A percentile compares a stretch with the other conserved stretches of the same genome.
These are phyloP conservation scores for Turritopsis dohrnii DNA, from an alignment of 30 jellyfish, hydroid and myxozoan species.

Conservation along the genomic window DNA sequence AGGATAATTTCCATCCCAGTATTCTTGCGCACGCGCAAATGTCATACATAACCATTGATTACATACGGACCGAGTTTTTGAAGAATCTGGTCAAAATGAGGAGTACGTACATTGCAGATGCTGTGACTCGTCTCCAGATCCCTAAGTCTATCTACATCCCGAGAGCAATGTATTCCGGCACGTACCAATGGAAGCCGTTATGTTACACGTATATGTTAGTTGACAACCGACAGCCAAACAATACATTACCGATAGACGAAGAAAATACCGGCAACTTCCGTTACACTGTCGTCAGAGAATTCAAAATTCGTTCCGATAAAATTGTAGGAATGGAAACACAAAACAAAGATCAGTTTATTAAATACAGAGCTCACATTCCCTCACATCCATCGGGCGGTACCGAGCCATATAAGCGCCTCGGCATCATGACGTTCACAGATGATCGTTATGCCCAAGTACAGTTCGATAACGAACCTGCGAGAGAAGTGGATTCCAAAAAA, in stretches of 20 bases:
- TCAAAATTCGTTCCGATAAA: conserved; percentile 93
- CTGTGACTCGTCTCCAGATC: conserved; percentile 78
- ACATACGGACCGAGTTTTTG: conserved; percentile 95
- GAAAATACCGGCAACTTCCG: conserved; percentile 76
- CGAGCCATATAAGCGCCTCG: conserved; percentile 74
- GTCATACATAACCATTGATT: conserved; percentile 90
- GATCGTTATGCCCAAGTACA: conserved; percentile 82
- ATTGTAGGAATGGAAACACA: conserved; percentile 95
- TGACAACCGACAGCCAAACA: conserved; percentile 88
- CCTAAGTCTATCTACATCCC: conserved; percentile 93
- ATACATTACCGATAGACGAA: conserved; percentile 63
- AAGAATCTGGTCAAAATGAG: conserved; percentile 93
- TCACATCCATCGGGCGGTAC: conserved; percentile 67
- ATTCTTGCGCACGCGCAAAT: conserved; percentile 97
- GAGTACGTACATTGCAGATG: conserved; percentile 81
- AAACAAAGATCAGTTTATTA: conserved; percentile 66
- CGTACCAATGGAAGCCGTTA: conserved; percentile 91
- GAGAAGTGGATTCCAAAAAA: conserved; percentile 71
- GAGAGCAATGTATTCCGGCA: conserved; percentile 71
- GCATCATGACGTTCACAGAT: conserved; percentile 96
- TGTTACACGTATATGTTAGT: conserved; percentile 95
- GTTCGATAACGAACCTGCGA: conserved; percentile 49
- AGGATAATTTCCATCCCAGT: conserved; percentile 96
- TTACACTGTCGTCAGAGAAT: conserved; percentile 78
- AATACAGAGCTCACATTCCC: conserved; percentile 68